Evolutionary conservation across 2,113 vertebrate genomes (phyloP).

Genomic region (Podarcis muralis): DNA sequence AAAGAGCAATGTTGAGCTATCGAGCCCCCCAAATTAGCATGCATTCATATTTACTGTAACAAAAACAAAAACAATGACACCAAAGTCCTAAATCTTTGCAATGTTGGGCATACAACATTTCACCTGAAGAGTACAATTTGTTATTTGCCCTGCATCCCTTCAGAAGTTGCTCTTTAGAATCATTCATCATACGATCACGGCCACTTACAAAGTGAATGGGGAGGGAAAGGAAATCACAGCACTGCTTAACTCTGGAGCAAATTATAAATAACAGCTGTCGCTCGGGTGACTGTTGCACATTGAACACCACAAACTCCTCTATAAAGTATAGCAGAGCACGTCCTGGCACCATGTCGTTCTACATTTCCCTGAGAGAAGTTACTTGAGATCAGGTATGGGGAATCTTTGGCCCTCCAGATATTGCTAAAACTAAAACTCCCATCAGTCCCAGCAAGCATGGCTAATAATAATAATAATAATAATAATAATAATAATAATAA

Average conservation of each 20-base stretch:
- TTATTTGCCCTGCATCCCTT: not conserved
- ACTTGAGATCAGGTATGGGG: too few relatives aligned
- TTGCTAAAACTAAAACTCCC: too few relatives aligned
- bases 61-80: not conserved
- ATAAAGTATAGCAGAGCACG: not conserved
- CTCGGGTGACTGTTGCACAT: too few relatives aligned
- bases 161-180: not conserved
- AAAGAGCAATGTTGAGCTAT: not conserved
- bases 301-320: not conserved
- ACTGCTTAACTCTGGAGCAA: not conserved
- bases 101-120: not conserved
- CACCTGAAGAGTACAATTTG: not conserved
- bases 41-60: not conserved
- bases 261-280: not conserved
- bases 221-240: not conserved
- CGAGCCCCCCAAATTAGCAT: constrained; percentile 13
- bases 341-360: not conserved
- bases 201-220: not conserved
- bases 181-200: not conserved
- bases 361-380: not conserved
- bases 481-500: too few relatives aligned
- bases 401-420: too few relatives aligned
- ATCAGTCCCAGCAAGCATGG: too few relatives aligned
- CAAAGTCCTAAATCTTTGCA: constrained; percentile 7
- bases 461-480: too few relatives aligned